Base-by-base conservation (phyloP, 2,888 invertebrate genomes). In the Heteromurus nitidus region DNA sequence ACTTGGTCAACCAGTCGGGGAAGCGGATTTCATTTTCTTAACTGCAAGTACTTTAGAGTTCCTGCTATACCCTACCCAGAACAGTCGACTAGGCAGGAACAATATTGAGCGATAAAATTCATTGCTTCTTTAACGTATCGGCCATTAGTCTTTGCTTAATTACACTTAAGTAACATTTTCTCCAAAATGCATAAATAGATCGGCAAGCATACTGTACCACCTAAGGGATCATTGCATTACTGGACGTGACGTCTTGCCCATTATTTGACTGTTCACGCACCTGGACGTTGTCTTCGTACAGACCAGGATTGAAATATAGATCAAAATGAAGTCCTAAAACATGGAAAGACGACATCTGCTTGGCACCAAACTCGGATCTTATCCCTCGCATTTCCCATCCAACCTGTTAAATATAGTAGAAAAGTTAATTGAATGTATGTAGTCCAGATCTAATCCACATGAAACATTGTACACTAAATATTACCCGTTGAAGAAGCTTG, bases 271-370 rank as follows among this genome's bases (percentile, higher is more conserved):
- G 16, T 53, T n/a, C 9, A 53, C 53, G 13, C 13, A 36, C 36
- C 36, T 36, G 36, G 36, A 9, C 9, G 55, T 55, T 58, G 16
- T 67, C 28, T 7, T 68, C 55, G 31, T 50, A 85, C n/a, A 85
- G 24, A 3, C 85, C 85, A 18, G 87, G 87, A 58, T 87, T 87
- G 62, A 87, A 87, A 36, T 82, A 87, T 3, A 87, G 31, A 30
- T 85, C 82, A 36, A 79, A 73, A 58, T 84, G 82, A 42, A 86
- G 85, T 18, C 87, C 87, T n/a, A 77, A 67, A 7, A 64, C 74
- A 5, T 82, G 55, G 65, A 72, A 86, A 3, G 82, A 70, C 1
- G 81, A 84, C 84, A 86, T 85, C 70, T 87, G 87, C 53, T 85
- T 85, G 9, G 73, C 73, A 22, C 84, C 85, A 36, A 67, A 68